Conservation (phyloP, 2,113 vertebrate genomes). For the Gulo gulo region DNA sequence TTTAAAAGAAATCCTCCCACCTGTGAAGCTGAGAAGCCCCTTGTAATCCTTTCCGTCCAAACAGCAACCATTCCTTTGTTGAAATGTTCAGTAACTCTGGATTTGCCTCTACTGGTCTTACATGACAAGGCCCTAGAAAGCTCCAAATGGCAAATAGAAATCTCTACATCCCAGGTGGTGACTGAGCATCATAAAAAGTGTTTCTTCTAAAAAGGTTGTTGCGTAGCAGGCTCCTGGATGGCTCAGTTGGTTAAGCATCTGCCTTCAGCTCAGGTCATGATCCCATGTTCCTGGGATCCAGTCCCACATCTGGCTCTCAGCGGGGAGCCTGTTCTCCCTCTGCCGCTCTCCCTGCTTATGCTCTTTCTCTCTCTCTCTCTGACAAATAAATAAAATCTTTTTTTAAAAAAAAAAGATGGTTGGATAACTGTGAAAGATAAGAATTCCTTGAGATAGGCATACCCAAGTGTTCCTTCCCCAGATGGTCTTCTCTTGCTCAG, state of each 20-base stretch:
- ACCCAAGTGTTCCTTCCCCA: neutral
- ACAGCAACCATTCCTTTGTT: neutral
- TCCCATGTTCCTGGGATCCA: neutral
- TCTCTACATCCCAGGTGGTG: neutral
- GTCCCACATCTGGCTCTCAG: neutral
- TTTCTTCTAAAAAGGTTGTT: neutral
- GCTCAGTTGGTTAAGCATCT: neutral
- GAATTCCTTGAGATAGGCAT: neutral
- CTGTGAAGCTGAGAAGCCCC: neutral
- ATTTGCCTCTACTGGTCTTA: neutral
- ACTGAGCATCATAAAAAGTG: neutral
- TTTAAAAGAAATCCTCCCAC: slow-evolving; percentile 36
- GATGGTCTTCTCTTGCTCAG: neutral
- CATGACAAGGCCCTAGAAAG: neutral
- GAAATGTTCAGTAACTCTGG: neutral
- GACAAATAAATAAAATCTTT: neutral
- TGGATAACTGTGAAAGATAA: slow-evolving; percentile 31
- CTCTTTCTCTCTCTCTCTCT: neutral
- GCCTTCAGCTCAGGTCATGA: neutral
- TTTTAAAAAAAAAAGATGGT: neutral
- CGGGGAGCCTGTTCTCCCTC: neutral
- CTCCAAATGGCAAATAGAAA: neutral
- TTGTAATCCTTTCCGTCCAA: neutral
- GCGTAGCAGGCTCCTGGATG: neutral
- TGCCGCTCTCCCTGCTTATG: neutral